Evolutionary conservation across 2,888 invertebrate species (phyloP), one percentile per base, ranked within the genome.

Genomic region (Ornithoptera priamus): DNA sequence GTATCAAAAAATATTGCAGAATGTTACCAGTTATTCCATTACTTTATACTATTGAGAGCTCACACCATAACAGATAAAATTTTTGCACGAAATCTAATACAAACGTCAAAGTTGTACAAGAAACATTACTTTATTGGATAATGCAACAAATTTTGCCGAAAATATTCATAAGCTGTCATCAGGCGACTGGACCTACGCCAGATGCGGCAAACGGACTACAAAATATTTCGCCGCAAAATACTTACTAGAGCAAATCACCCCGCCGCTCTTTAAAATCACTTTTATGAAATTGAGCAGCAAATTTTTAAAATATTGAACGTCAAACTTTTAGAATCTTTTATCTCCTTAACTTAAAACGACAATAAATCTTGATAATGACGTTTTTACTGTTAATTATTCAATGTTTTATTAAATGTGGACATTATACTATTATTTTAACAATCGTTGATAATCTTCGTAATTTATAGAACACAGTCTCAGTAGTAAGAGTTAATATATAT

Each of bases 111-210:
- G 83, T 84, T 85, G 81, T 87, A 88, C 82, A 85, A 82, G 79
- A 81, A 85, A 83, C 80, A 81, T 83, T 81, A 80, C 81, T 81
- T 78, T 82, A 83, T 85, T 85, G 81, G 86, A 84, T 84, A 83
- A 87, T 81, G 85, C 86, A 76, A 81, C 76, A 85, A 85, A 85
- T 89, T 90, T 87, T 85, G 90, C 86, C 90, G 89, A 89, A 91
- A 92, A 92, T 91, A 92, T 92, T 92, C 92, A 92, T 92, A 91
- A 90, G 90, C 90, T 92, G 92, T 91, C 92, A 92, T 91, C 91
- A 88, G 80, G 84, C 87, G 86, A 89, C 92, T 92, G 92, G 92
- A 91, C 91, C 84, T 76, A 77, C 87, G 92, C 92, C 92, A 92
- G 91, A 85, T 90, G 90, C 85, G 89, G 89, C 80, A 81, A 85